These are phyloP conservation scores for Thermophis baileyi DNA, from an alignment of 2,113 vertebrate genomes.

Conservation along the genomic window DNA sequence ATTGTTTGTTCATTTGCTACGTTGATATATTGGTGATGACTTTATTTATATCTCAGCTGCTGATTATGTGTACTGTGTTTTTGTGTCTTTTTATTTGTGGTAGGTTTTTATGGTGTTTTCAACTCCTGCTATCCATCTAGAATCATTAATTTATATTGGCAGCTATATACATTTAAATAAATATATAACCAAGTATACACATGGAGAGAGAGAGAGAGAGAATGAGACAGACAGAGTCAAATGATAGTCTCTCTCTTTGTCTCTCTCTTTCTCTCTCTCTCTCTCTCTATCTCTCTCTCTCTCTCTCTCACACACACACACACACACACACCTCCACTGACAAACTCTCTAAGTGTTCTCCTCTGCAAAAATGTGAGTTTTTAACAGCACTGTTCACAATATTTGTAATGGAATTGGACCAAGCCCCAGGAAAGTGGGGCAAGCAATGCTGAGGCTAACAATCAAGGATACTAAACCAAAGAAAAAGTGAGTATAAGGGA, in stretches of 20 bases:
- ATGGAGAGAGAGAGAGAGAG: neutral
- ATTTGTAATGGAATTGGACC: neutral
- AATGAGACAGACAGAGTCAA: neutral
- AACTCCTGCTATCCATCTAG: neutral
- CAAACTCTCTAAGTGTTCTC: neutral
- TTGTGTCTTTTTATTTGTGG: neutral
- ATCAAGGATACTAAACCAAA: neutral
- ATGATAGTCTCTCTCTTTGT: neutral
- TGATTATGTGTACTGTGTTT: neutral
- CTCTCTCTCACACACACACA: no score
- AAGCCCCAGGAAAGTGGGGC: neutral
- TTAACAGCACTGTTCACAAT: neutral
- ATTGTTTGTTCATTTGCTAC: neutral
- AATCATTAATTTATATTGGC: neutral
- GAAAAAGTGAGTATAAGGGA: slow-evolving; percentile 3
- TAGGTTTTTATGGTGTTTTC: neutral
- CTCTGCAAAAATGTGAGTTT: neutral
- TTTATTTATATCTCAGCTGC: neutral
- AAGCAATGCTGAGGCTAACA: neutral
- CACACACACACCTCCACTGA: neutral
- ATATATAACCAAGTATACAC: neutral
- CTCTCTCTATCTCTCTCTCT: no score
- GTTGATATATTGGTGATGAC: neutral
- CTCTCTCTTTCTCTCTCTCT: no score
- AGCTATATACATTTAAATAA: neutral